A percentile compares a stretch with the other conserved stretches of the same genome.
Evolutionary conservation across 1,140 invertebrate species (phyloP).

Genomic region (Papilio polyxenes): DNA sequence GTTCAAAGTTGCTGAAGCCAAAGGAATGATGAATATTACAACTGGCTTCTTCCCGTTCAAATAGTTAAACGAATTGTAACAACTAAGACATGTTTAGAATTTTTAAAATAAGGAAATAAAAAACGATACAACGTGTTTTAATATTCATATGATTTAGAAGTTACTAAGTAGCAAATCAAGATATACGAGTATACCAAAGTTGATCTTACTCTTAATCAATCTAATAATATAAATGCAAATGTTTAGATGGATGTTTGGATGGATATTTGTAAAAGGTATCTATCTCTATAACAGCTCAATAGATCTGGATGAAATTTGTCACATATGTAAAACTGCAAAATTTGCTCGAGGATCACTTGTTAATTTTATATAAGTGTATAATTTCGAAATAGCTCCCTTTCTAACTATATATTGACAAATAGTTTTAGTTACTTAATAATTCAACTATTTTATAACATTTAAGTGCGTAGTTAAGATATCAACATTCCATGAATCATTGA

Average conservation of each 20-base stretch:
- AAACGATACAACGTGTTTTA: neutral
- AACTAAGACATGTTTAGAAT: constrained; percentile 32
- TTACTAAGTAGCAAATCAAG: too few species aligned
- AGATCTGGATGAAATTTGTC: too few species aligned
- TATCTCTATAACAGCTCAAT: too few species aligned
- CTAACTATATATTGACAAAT: neutral
- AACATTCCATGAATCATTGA: constrained; percentile 43
- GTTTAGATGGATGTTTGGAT: too few species aligned
- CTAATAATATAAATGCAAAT: too few species aligned
- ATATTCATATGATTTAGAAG: neutral
- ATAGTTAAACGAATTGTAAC: constrained; percentile 52
- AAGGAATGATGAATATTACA: constrained; percentile 75
- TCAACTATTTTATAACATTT: neutral
- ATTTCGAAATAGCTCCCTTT: neutral
- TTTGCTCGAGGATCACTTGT: too few species aligned
- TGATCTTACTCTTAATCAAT: too few species aligned
- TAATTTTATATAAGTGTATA: neutral
- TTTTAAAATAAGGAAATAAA: neutral
- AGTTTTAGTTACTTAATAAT: neutral
- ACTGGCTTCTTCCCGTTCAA: constrained; percentile 59
- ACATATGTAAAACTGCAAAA: too few species aligned
- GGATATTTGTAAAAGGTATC: too few species aligned
- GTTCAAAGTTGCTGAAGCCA: constrained; percentile 71
- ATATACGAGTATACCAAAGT: too few species aligned
- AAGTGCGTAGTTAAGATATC: neutral